Evolutionary conservation across 2,797 vertebrate genomes (phyloP), one percentile per base, ranked within the genome.

Genomic region (Gadopsis bispinosus): DNA sequence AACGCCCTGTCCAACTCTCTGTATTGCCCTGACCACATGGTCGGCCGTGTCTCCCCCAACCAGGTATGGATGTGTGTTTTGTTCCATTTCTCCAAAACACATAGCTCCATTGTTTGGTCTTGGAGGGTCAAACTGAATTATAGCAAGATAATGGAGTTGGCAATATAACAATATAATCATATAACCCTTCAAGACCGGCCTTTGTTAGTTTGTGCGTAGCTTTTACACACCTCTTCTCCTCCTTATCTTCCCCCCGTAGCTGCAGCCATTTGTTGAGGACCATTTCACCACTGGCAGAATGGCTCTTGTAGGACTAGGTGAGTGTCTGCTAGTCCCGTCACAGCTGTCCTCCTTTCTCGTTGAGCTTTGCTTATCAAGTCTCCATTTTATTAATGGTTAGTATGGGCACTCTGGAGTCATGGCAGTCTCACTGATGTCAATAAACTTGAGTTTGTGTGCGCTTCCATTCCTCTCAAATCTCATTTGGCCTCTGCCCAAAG

Each of bases 261-360:
- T 99, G 83, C 96, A 96, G 64, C 92, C 95, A 53, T 98, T 96
- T 89, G 94, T 97, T 71, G 94, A 96, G 90, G 96, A 95, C 85
- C 92, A 96, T 90, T 98, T 97, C 92, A 97, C 95, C 82, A 96
- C 96, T 82, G 89, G 95, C 51, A 96, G 96, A 89, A 99, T 99
- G 96, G 97, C 97, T 83, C 94, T 99, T 14, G 93, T 99, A 74
- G 97, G 98, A 91, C 83, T 98, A 81, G 97, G 97, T 97, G 94
- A 88, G 93, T 92, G 64, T 69, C 39, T 35, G 5, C 22, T 73
- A 22, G 41, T 22, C 54, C n/a, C 47, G 10, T 79, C 47, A 31
- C 17, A 19, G 29, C 56, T 73, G 47, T 19, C 51, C 33, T 69
- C 7, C 54, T 72, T 45, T 43, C 11, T 64, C 12, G 10, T 39